These are phyloP conservation scores for Eledone cirrhosa DNA, from an alignment of 2,888 invertebrate species.

Conservation along the genomic window DNA sequence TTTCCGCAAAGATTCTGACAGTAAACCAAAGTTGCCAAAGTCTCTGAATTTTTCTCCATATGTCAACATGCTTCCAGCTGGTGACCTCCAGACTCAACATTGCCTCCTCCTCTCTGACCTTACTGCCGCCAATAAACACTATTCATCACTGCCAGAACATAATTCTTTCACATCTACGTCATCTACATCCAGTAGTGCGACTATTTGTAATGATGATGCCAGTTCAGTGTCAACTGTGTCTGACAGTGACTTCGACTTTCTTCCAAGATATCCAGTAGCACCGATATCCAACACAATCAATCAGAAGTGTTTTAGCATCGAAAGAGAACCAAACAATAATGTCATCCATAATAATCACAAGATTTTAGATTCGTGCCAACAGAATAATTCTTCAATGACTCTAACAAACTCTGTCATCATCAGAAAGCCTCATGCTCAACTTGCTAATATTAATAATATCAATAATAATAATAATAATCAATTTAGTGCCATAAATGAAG, in stretches of 20 bases:
- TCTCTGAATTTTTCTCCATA: constrained; percentile 58
- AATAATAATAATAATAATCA: no score
- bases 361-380: no score
- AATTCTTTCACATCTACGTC: constrained; percentile 24
- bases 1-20: constrained; percentile 40
- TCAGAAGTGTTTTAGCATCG: no score
- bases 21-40: constrained; percentile 43
- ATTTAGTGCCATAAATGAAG: no score
- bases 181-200: neutral
- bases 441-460: no score
- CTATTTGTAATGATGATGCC: no score
- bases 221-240: no score
- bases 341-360: no score
- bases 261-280: neutral
- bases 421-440: no score
- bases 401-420: no score
- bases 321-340: no score
- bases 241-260: neutral
- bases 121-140: neutral
- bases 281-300: neutral
- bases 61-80: constrained; percentile 49
- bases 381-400: no score
- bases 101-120: neutral
- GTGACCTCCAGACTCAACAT: neutral
- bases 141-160: constrained; percentile 8